These are phyloP conservation scores for Amphiprion clarkii DNA, from an alignment of 2,797 vertebrate species.

Conservation along the genomic window DNA sequence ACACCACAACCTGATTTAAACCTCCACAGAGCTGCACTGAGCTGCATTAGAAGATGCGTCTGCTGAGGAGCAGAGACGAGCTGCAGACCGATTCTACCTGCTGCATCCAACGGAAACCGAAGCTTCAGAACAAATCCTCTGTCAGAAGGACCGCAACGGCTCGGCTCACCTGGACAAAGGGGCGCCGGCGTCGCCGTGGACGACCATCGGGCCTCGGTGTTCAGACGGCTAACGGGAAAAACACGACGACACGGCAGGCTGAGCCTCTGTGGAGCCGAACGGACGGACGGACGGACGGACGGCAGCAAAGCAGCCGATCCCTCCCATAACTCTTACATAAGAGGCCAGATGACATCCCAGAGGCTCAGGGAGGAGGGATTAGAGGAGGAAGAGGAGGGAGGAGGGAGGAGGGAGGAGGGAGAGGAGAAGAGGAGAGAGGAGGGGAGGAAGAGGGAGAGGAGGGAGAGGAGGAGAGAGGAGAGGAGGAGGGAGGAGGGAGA, in stretches of 20 bases:
- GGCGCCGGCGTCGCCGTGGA: slow-evolving; percentile 61
- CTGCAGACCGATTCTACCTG: too few species aligned
- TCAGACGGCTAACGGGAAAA: slow-evolving; percentile 34
- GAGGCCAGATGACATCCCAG: slow-evolving; percentile 77
- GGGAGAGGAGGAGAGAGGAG: too few species aligned
- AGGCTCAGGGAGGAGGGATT: slow-evolving; percentile 67
- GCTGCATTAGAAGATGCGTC: too few species aligned
- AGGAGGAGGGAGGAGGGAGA: too few species aligned
- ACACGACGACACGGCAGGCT: slow-evolving; percentile 28
- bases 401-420: slow-evolving; percentile 28
- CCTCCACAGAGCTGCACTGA: too few species aligned
- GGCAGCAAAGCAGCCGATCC: slow-evolving; percentile 58
- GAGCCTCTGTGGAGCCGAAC: slow-evolving; percentile 41
- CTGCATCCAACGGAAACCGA: too few species aligned
- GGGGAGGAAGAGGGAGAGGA: slow-evolving; percentile 28
- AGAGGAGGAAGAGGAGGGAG: slow-evolving; percentile 67
- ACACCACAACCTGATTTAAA: too few species aligned
- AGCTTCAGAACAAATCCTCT: too few species aligned
- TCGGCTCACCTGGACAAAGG: slow-evolving; percentile 62
- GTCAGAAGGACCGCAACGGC: too few species aligned
- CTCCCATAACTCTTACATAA: slow-evolving; percentile 79
- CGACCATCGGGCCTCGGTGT: slow-evolving; percentile 63
- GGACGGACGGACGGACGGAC: slow-evolving; percentile 56
- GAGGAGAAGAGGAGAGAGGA: slow-evolving; percentile 35
- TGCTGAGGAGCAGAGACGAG: too few species aligned